Conservation (phyloP, 2,888 invertebrate species). For the Coenonympha arcania region DNA sequence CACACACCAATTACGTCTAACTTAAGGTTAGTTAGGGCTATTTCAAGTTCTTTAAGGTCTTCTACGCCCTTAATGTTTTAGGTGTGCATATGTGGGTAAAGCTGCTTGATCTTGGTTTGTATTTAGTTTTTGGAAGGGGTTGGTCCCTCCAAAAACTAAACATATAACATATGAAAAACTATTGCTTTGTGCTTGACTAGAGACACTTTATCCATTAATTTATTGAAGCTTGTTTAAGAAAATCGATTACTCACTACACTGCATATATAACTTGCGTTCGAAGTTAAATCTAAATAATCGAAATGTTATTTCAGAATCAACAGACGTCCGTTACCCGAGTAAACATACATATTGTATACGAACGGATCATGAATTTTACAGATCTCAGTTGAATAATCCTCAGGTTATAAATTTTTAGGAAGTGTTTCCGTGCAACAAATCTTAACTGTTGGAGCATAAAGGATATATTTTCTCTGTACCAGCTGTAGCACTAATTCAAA, state of each 20-base stretch:
- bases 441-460: constrained; percentile 18
- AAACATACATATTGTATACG: constrained; percentile 27
- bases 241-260: neutral
- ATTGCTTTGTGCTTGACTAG: neutral
- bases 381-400: constrained; percentile 20
- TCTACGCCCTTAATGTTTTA: no score
- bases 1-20: no score
- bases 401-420: constrained; percentile 27
- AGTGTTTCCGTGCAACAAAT: constrained; percentile 16
- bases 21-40: no score
- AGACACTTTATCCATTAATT: neutral
- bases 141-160: no score
- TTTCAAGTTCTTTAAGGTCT: no score
- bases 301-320: constrained; percentile 28
- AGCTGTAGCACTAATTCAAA: constrained; percentile 21
- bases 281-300: constrained; percentile 17
- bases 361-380: constrained; percentile 22
- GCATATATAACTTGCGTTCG: constrained; percentile 1
- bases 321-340: constrained; percentile 26
- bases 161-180: neutral
- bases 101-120: no score
- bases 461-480: constrained; percentile 11
- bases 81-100: no score
- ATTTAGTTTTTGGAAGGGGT: no score
- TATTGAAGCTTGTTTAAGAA: neutral